Evolutionary conservation across 2,113 vertebrate genomes (phyloP).

Genomic region (Nannospalax galili): DNA sequence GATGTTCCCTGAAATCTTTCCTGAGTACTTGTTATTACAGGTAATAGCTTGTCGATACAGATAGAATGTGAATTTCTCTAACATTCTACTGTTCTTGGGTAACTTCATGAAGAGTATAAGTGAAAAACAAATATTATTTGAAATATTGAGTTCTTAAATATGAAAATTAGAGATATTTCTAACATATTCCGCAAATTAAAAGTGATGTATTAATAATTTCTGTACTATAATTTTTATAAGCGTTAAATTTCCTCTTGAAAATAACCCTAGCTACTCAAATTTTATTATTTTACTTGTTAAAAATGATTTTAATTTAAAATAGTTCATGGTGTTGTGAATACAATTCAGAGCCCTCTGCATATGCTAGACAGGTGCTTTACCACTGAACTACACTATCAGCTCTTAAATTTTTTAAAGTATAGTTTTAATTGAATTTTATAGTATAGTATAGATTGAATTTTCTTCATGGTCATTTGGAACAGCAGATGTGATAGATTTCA

Average conservation of each 20-base stretch:
- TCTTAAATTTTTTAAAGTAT: not conserved
- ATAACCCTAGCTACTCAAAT: not conserved
- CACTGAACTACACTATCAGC: not conserved
- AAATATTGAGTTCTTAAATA: constrained; percentile 22
- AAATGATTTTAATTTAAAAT: not conserved
- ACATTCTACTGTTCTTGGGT: not conserved
- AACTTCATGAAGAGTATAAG: not conserved
- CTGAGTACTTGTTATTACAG: not conserved
- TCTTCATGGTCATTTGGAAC: not conserved
- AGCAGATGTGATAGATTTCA: not conserved
- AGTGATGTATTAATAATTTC: not conserved
- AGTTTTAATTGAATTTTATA: no score
- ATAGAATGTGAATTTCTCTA: constrained; percentile 9
- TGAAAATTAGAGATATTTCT: not conserved
- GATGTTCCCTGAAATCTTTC: not conserved
- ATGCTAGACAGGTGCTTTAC: not conserved
- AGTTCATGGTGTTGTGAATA: not conserved
- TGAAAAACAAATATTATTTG: constrained; percentile 14
- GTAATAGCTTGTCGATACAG: not conserved
- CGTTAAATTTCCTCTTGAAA: constrained; percentile 27
- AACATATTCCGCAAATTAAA: not conserved
- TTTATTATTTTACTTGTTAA: not conserved
- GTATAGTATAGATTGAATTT: no score
- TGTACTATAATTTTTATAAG: not conserved
- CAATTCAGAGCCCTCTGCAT: not conserved